Base-by-base conservation (phyloP, 2,797 vertebrate genomes). In the Syngnathus rostellatus region DNA sequence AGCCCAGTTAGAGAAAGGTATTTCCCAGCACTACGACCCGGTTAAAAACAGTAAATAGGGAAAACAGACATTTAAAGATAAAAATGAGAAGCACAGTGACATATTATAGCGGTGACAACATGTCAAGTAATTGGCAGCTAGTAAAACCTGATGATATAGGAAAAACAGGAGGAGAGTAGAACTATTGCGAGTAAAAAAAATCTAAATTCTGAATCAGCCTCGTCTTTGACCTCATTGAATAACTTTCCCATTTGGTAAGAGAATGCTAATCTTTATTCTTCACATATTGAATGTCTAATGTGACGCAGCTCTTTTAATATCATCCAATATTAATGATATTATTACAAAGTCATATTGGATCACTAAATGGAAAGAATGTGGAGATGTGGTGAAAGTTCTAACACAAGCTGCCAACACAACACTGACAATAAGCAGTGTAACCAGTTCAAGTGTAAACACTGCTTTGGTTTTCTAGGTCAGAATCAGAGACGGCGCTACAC, bases 381-480 rank as follows among this genome's bases (percentile, higher is more conserved):
- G 23, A 45, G 17, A 25, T 19, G 57, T 38, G 57, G 8, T 38
- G 55, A 58, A 58, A 58, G 57, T 31, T 31, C 57, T 58, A 16
- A 58, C 57, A 62, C 21, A 43, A 62, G 39, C 59, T 74, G 62
- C 67, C 66, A 73, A 8, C 37, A 60, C 50, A 59, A 62, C 64
- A 45, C 66, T 68, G 63, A 76, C 76, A 75, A 67, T 62, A 81
- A 69, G 17, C 68, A 69, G 58, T 71, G 77, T 59, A 76, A 68
- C 61, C 71, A 64, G 63, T 61, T 45, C 23, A 40, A 63, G 67
- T 74, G 70, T 16, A 55, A 83, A 80, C 72, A 72, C 64, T 77
- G 25, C n/a, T 69, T 69, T 75, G 66, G 25, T 71, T 83, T 84
- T 83, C 62, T 82, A 66, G 77, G 82, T 83, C 81, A 83, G 62